Conservation (phyloP, 2,113 vertebrate species). For the Daboia siamensis region DNA sequence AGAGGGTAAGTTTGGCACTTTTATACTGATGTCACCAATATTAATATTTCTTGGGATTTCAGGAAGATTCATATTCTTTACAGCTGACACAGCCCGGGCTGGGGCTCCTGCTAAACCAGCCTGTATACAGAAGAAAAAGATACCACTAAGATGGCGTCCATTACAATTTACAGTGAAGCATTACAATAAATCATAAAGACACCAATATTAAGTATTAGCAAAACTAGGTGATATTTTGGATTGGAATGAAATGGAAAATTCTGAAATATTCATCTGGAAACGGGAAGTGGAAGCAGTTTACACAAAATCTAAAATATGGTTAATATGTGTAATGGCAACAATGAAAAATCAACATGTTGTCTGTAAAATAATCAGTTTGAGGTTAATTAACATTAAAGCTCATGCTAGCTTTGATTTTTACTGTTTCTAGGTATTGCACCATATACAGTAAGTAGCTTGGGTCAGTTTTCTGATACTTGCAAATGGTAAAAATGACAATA, state of each 20-base stretch:
- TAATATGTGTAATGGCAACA: conserved; percentile 66
- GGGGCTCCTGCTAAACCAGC: conserved; percentile 98
- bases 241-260: conserved; percentile 75
- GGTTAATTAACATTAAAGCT: conserved; percentile 32
- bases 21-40: conserved; percentile 99
- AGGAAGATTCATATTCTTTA: conserved; percentile 99
- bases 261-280: conserved; percentile 68
- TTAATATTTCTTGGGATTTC: conserved; percentile 99
- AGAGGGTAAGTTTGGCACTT: conserved; percentile 99
- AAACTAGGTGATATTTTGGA: conserved; percentile 64
- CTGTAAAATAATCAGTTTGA: conserved; percentile 1
- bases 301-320: conserved; percentile 61
- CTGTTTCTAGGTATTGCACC: conserved; percentile 38
- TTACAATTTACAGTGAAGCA: conserved; percentile 1
- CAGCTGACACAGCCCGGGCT: conserved; percentile 96
- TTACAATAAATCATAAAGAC: conserved; percentile 41
- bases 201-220: conserved; percentile 61
- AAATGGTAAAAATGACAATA: background rate
- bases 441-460: background rate
- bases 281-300: conserved; percentile 63
- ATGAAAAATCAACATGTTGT: conserved; percentile 40
- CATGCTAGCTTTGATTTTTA: conserved; percentile 42
- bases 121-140: conserved; percentile 80
- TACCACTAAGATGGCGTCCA: conserved; percentile 62
- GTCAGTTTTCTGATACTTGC: conserved; percentile 1